Base-by-base conservation (phyloP, 2,113 vertebrate species). In the Callocephalon fimbriatum region DNA sequence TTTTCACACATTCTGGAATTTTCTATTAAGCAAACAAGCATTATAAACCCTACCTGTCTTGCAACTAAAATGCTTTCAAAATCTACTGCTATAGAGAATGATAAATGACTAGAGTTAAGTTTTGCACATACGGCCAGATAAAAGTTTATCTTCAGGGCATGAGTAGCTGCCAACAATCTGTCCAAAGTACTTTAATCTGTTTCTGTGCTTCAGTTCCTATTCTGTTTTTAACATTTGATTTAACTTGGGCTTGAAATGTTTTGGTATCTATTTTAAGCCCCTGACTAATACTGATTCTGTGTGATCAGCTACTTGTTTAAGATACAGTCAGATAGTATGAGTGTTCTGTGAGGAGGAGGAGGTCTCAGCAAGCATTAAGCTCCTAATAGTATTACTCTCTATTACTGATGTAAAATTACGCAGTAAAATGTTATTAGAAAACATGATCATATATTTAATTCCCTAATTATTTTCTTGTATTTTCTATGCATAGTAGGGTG, bases 161-260 rank as follows among this genome's bases (percentile, higher is more conserved):
- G 98, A 98, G 97, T 97, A 97, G 97, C 98, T 99, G 98, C 98
- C 98, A 99, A 97, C 97, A 97, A 98, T 97, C 97, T 98, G 98
- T 98, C 98, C 97, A 97, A 97, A 98, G 96, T 98, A 95, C 98
- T 98, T 99, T 98, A 99, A 98, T 99, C 98, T 98, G 97, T 98
- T 97, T 98, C 96, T 97, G 40, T 97, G 86, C 95, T 98, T 98
- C 98, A 98, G 96, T 98, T 98, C 97, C 98, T 96, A 98, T 98
- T 98, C 95, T 40, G 51, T 93, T 93, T 91, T 96, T 93, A 97
- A 88, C 96, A 97, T 98, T 98, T 98, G 98, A 98, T 97, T 97
- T 96, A 97, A 98, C 97, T 98, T 72, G 63, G 96, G 90, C 97
- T 93, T 96, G 96, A 98, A 98, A 92, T 98, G 97, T 98, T 98